Evolutionary conservation across 2,797 vertebrate species (phyloP).

Genomic region (Propithecus perrieri): DNA sequence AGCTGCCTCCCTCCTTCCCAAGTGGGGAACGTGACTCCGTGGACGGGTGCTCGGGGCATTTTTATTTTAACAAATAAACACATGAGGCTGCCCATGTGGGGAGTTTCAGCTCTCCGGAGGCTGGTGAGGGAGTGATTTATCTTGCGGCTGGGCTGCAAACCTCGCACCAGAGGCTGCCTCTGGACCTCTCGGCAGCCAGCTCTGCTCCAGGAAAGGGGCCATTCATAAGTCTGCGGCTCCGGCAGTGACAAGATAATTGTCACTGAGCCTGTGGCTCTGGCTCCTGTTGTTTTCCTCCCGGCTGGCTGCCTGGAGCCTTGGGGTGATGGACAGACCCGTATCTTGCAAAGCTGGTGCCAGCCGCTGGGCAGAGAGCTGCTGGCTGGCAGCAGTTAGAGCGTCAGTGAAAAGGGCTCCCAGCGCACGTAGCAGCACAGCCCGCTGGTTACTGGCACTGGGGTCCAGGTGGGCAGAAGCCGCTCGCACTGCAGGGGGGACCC

Average conservation of each 20-base stretch:
- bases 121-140: background rate
- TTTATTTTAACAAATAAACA: background rate
- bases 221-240: background rate
- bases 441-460: background rate
- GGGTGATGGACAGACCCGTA: background rate
- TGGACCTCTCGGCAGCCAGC: background rate
- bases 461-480: conserved; percentile 34
- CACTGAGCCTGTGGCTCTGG: background rate
- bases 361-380: background rate
- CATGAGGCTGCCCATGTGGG: accelerated
- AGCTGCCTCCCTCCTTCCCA: background rate
- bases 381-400: background rate
- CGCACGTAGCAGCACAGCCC: accelerated
- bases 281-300: background rate
- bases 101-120: background rate
- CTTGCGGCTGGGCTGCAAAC: background rate
- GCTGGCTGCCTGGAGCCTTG: background rate
- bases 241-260: background rate
- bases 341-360: background rate
- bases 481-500: background rate
- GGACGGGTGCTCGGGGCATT: background rate
- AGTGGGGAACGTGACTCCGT: accelerated
- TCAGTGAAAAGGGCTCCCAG: conserved; percentile 39
- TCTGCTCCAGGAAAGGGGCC: background rate
- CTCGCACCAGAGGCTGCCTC: background rate